Evolutionary conservation across 2,888 invertebrate species (phyloP).

Genomic region (Diadegma fenestrale): DNA sequence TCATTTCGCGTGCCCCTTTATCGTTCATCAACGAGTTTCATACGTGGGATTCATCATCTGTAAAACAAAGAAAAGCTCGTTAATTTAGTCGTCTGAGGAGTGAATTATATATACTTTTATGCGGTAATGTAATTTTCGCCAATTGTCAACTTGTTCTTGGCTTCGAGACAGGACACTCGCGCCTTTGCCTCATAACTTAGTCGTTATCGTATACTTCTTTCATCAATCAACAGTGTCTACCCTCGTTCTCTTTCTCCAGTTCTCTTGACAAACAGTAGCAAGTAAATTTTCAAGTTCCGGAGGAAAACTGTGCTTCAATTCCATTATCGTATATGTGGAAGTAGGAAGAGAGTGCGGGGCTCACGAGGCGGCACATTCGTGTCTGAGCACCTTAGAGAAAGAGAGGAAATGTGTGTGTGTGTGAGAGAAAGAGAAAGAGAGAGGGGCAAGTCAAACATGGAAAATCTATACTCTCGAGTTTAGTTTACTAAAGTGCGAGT

Average conservation of each 20-base stretch:
- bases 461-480: slow-evolving; percentile 27
- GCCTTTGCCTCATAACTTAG: background rate
- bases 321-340: slow-evolving; percentile 32
- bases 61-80: slow-evolving; percentile 13
- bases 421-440: background rate
- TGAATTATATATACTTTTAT: background rate
- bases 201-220: slow-evolving; percentile 5
- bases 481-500: slow-evolving; percentile 39
- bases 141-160: background rate
- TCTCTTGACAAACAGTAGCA: slow-evolving; percentile 30
- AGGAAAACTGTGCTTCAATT: slow-evolving; percentile 38
- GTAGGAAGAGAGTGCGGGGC: background rate
- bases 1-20: slow-evolving; percentile 18
- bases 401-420: background rate
- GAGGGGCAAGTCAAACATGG: background rate
- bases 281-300: slow-evolving; percentile 37
- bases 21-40: background rate
- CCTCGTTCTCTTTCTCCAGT: background rate
- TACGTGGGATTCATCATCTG: background rate
- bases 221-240: background rate
- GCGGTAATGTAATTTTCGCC: background rate
- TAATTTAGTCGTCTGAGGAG: background rate
- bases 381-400: background rate
- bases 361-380: background rate
- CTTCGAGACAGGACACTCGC: background rate